Evolutionary conservation across 2,797 vertebrate species (phyloP).

Genomic region (Acipenser transmontanus): DNA sequence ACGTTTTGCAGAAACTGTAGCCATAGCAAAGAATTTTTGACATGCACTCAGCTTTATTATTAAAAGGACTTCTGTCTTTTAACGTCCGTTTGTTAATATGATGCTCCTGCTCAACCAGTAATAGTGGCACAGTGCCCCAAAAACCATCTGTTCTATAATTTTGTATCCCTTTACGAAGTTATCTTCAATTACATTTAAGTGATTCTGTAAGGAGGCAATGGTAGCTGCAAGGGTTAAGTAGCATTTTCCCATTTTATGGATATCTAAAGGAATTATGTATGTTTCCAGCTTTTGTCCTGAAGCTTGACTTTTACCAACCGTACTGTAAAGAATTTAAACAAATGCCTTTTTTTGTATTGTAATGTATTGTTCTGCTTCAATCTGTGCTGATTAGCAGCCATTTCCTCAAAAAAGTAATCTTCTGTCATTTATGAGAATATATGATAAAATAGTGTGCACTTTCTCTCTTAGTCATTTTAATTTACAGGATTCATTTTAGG

Average conservation of each 20-base stretch:
- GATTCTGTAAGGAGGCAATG: too few species aligned
- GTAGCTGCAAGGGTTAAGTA: too few species aligned
- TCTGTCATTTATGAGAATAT: not conserved
- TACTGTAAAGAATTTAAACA: not conserved
- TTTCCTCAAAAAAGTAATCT: conserved; percentile 19
- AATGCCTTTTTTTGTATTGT: not conserved
- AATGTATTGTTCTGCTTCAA: conserved; percentile 21
- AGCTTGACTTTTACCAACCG: not conserved
- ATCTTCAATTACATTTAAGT: too few species aligned
- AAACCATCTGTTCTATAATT: too few species aligned
- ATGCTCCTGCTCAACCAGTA: too few species aligned
- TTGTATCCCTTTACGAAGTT: too few species aligned
- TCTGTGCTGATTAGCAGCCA: conserved; percentile 22
- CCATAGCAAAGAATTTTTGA: not conserved
- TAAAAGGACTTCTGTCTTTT: too few species aligned
- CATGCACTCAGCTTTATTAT: too few species aligned
- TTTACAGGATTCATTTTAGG: too few species aligned
- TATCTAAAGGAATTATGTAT: conserved; percentile 10
- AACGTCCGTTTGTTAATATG: too few species aligned
- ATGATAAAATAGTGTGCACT: not conserved
- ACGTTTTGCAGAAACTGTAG: not conserved
- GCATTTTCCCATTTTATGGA: not conserved
- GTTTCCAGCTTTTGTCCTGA: conserved; percentile 28
- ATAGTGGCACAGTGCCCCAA: too few species aligned
- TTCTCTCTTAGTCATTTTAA: not conserved